Conservation (phyloP, 2,888 invertebrate species). For the Troglohyphantes excavatus region DNA sequence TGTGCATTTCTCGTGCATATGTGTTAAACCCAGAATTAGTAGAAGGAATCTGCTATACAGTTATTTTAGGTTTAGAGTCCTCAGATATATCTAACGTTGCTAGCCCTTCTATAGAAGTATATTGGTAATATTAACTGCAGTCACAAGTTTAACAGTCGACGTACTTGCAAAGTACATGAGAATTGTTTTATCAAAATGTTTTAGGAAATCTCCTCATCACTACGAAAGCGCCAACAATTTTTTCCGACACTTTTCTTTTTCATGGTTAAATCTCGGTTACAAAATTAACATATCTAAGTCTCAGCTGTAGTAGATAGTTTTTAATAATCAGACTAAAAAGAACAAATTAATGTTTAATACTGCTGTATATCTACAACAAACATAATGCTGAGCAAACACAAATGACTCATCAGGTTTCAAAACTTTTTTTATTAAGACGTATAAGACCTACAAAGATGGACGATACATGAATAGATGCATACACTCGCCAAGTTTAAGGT, state of each 20-base stretch:
- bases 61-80: constrained; percentile 68
- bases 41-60: constrained; percentile 68
- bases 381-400: too few species aligned
- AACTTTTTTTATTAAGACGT: too few species aligned
- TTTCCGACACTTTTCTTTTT: constrained; percentile 21
- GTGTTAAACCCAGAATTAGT: constrained; percentile 52
- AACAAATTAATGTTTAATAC: too few species aligned
- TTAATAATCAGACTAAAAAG: too few species aligned
- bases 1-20: constrained; percentile 39
- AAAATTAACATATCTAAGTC: constrained; percentile 56
- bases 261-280: constrained; percentile 40
- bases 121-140: constrained; percentile 45
- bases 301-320: too few species aligned
- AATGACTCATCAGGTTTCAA: too few species aligned
- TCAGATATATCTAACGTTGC: constrained; percentile 69
- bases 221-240: constrained; percentile 64
- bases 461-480: too few species aligned
- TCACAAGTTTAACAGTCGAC: constrained; percentile 54
- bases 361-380: too few species aligned
- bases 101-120: constrained; percentile 65
- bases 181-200: constrained; percentile 59
- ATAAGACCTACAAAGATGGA: too few species aligned
- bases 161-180: constrained; percentile 30
- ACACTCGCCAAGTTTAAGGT: too few species aligned
- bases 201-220: constrained; percentile 48